Percentiles rank a stretch among this genome's conserved stretches.
Conservation (phyloP, 2,888 invertebrate species). For the Pterobdella sp. region DNA sequence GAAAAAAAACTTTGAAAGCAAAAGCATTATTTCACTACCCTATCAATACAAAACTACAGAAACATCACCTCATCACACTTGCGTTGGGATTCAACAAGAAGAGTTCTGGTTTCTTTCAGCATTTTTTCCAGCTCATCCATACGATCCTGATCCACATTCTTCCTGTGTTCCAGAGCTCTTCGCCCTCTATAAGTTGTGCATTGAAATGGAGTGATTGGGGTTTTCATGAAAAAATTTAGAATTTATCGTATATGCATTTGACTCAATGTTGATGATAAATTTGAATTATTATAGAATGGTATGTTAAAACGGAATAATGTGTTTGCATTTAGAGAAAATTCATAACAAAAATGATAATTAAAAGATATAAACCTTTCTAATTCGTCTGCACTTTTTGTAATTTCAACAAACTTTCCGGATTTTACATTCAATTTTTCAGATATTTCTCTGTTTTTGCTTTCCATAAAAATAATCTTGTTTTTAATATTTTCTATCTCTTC, state of each 20-base stretch:
- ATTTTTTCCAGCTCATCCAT: slow-evolving; percentile 29
- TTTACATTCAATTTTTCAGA: slow-evolving; percentile 13
- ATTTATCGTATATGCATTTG: background rate
- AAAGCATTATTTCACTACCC: too few relatives aligned
- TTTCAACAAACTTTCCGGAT: slow-evolving; percentile 10
- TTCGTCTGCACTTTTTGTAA: slow-evolving; percentile 27
- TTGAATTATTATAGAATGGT: background rate
- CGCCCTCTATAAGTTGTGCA: slow-evolving; percentile 26
- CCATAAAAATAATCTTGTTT: slow-evolving; percentile 9
- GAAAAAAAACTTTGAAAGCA: background rate
- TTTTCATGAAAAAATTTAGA: background rate
- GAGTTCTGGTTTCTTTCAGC: slow-evolving; percentile 12
- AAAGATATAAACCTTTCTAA: slow-evolving; percentile 20
- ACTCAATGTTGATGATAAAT: background rate
- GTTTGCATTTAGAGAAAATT: too few relatives aligned
- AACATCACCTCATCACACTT: slow-evolving; percentile 33
- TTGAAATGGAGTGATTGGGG: background rate
- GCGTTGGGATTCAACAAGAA: slow-evolving; percentile 24
- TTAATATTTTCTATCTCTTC: background rate
- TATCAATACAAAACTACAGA: too few relatives aligned
- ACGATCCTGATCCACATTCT: slow-evolving; percentile 28
- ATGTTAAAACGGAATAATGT: too few relatives aligned
- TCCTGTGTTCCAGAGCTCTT: slow-evolving; percentile 30
- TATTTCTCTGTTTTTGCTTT: slow-evolving; percentile 9
- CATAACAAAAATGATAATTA: too few relatives aligned